Conservation (phyloP, 2,797 vertebrate species). For the Catamblyrhynchus diadema region DNA sequence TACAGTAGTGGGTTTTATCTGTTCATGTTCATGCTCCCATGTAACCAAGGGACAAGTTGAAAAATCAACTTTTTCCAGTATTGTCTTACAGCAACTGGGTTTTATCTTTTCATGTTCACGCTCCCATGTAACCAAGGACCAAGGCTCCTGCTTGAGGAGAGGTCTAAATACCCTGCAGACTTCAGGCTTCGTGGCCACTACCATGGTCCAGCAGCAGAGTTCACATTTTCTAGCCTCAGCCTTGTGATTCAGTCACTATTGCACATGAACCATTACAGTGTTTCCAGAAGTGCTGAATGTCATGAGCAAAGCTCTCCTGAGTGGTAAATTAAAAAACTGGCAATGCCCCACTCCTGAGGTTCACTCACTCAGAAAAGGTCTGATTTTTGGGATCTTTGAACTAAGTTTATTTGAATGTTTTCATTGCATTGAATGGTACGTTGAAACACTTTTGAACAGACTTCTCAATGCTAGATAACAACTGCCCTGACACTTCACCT, state of each 20-base stretch:
- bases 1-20: neutral
- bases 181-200: neutral
- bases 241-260: neutral
- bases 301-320: neutral
- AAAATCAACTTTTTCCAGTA: neutral
- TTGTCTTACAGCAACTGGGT: neutral
- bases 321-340: neutral
- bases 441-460: neutral
- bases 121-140: neutral
- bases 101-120: neutral
- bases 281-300: neutral
- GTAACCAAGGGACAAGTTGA: neutral
- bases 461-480: neutral
- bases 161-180: neutral
- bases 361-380: neutral
- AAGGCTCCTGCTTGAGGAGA: neutral
- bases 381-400: neutral
- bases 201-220: neutral
- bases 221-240: neutral
- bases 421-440: neutral
- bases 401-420: neutral
- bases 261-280: neutral
- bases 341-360: neutral
- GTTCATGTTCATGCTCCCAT: neutral
- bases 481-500: neutral